Percentiles rank a stretch among this genome's conserved stretches.
phyloP scores from a whole-genome alignment of 2,797 vertebrate genomes.

The Coluber constrictor region DNA sequence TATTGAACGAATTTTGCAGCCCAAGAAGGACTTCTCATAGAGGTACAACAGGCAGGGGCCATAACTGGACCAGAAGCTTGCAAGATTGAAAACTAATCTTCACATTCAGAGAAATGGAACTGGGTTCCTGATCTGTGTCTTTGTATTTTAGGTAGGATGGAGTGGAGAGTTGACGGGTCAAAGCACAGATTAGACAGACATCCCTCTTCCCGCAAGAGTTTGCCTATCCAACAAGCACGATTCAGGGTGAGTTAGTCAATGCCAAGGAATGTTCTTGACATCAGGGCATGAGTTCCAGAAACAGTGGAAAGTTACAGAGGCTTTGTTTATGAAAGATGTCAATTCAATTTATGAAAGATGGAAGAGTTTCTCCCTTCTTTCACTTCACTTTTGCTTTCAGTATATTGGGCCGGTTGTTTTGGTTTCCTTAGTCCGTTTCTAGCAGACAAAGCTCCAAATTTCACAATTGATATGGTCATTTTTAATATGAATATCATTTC shows the following conservation, averaged over 20 bases:
- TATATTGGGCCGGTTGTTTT: background rate
- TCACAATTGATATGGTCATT: background rate
- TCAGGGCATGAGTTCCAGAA: background rate
- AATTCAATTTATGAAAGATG: background rate
- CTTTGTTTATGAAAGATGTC: background rate
- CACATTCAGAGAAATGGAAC: background rate
- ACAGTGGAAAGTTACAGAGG: background rate
- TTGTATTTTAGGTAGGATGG: conserved; percentile 65
- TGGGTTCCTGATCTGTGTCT: conserved; percentile 1
- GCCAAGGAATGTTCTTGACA: background rate
- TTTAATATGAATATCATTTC: background rate
- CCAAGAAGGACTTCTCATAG: background rate
- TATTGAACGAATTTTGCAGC: background rate
- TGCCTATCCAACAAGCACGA: conserved; percentile 5
- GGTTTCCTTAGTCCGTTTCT: background rate
- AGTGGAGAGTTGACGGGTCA: conserved; percentile 47
- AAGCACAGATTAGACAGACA: conserved; percentile 53
- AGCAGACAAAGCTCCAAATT: background rate
- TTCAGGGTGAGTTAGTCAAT: conserved; percentile 54
- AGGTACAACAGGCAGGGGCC: too few species aligned
- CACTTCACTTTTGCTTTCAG: background rate
- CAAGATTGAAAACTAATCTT: background rate
- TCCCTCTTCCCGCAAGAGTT: conserved; percentile 21
- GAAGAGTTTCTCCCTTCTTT: background rate
- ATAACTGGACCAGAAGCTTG: background rate